Evolutionary conservation across 2,797 vertebrate species (phyloP).

Genomic region (Phataginus tricuspis): DNA sequence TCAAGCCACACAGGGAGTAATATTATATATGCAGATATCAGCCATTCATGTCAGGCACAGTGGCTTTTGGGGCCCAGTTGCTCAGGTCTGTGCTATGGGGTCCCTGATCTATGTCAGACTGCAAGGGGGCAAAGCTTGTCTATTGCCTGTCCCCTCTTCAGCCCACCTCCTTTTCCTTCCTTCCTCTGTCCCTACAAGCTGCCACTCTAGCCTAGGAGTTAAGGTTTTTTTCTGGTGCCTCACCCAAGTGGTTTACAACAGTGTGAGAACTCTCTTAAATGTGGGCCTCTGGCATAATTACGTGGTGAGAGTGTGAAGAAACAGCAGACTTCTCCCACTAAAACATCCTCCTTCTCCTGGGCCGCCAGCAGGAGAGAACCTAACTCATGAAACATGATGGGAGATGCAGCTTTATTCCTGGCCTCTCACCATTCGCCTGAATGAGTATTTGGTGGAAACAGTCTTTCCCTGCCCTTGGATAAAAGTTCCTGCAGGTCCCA

Average conservation of each 20-base stretch:
- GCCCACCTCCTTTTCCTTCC: too few species aligned
- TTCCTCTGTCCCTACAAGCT: background rate
- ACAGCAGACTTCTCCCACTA: background rate
- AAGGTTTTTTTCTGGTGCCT: background rate
- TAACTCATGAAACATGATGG: background rate
- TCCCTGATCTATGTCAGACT: background rate
- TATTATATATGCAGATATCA: background rate
- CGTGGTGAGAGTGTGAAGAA: background rate
- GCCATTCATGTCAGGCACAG: too few species aligned
- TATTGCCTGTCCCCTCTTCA: too few species aligned
- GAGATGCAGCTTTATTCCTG: background rate
- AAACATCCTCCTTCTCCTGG: background rate
- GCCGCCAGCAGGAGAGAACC: background rate
- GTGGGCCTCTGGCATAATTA: background rate
- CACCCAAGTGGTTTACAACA: background rate
- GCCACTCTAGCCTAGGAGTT: background rate
- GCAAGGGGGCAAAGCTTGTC: rapidly evolving
- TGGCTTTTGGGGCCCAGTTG: rapidly evolving
- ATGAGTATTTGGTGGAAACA: background rate
- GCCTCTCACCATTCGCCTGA: background rate
- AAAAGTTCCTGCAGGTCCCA: background rate
- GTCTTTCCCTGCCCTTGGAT: background rate
- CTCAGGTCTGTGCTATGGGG: too few species aligned
- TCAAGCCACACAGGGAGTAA: background rate
- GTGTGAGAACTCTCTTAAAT: background rate